Evolutionary conservation across 2,888 invertebrate species (phyloP), one percentile per base, ranked within the genome.

Genomic region (Nipponacmea schrenckii): DNA sequence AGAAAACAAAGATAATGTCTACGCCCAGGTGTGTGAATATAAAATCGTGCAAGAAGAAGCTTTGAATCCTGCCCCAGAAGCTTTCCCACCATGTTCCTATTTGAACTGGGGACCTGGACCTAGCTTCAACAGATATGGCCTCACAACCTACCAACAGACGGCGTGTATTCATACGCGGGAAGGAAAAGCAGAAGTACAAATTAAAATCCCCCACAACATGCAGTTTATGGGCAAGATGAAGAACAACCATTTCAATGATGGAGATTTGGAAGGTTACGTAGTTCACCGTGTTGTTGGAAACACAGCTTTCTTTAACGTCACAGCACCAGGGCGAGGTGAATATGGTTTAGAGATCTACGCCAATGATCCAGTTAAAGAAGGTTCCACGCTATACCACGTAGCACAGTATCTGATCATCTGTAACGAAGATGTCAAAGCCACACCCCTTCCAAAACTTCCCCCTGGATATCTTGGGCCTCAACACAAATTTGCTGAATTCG

Each of bases 1-100:
- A 56, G 86, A 84, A 66, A 84, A 83, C 76, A 86, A 86, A 72
- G 88, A 88, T 69, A 86, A 86, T 70, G 87, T 89, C 24, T 89
- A 88, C 74, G 87, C 88, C 48, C 88, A 88, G 70, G 88, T 89
- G 15, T 89, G 88, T 69, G 89, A 89, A 75, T 89, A 88, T 78
- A 86, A 87, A 80, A 83, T 88, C 17, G 83, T 86, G 12, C 85
- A 86, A 45, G 85, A 86, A 66, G 80, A 80, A 20, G 79, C 83
- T 0, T 66, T 76, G 1, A 50, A 68, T n/a, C 78, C 78, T 10
- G 74, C 77, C 26, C 86, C 87, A 0, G 78, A 78, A 50, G 88
- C 88, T 24, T 89, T 86, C 84, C 89, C 89, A 65, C 88, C 88
- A 20, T 88, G 88, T 79, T 86, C 88, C 27, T 86, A 86, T 78